Conservation (phyloP, 2,797 vertebrate species). For the Oceanodroma leucorhoa region DNA sequence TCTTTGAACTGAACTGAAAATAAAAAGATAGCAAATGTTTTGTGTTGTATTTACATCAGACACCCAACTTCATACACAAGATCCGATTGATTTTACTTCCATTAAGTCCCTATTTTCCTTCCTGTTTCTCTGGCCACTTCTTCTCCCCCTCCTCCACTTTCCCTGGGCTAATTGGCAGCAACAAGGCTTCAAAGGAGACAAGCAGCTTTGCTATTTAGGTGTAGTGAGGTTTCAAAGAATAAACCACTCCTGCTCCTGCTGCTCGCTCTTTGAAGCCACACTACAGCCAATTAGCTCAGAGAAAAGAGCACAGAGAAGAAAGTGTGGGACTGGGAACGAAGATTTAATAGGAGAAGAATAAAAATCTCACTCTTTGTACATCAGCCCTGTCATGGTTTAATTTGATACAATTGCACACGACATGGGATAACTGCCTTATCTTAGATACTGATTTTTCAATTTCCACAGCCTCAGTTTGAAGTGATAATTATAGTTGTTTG, state of each 20-base stretch:
- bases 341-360: not conserved
- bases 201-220: not conserved
- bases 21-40: not conserved
- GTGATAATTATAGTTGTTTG: not conserved
- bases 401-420: not conserved
- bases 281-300: not conserved
- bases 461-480: not conserved
- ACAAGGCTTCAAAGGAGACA: constrained; percentile 25
- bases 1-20: not conserved
- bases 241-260: not conserved
- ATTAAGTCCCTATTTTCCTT: not conserved
- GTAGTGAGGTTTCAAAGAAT: not conserved
- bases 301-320: not conserved
- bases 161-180: not conserved
- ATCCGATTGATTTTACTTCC: not conserved
- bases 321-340: not conserved
- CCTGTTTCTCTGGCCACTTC: not conserved
- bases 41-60: not conserved
- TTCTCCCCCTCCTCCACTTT: not conserved
- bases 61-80: not conserved
- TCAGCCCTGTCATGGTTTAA: not conserved
- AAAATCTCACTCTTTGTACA: not conserved
- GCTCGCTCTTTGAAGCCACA: not conserved
- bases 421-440: not conserved
- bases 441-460: not conserved